These are phyloP conservation scores for Chymomyza procnemis DNA, from an alignment of 2,888 invertebrate genomes.

Conservation along the genomic window DNA sequence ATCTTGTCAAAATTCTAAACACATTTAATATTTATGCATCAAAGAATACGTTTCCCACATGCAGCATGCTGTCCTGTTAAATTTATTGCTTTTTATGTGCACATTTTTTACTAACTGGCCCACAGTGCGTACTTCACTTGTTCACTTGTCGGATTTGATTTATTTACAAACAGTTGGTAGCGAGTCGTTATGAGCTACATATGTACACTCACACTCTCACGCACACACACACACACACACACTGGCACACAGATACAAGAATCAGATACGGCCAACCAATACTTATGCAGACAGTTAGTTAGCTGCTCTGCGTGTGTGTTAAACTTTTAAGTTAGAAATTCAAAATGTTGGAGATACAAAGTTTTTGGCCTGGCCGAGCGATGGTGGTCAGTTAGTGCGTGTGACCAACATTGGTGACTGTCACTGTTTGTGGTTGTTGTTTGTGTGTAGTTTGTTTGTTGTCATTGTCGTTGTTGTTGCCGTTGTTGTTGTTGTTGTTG, in stretches of 20 bases:
- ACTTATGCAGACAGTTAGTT: neutral
- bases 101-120: slow-evolving; percentile 2
- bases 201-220: slow-evolving; percentile 37
- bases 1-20: no score
- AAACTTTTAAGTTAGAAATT: slow-evolving; percentile 52
- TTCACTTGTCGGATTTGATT: slow-evolving; percentile 39
- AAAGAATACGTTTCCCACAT: no score
- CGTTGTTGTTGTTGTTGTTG: slow-evolving; percentile 19
- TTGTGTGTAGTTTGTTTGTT: slow-evolving; percentile 13
- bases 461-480: neutral
- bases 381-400: neutral
- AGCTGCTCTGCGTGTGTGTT: neutral
- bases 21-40: no score
- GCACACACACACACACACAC: slow-evolving; percentile 35
- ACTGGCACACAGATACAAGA: neutral
- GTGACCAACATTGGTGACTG: slow-evolving; percentile 40
- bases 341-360: slow-evolving; percentile 40
- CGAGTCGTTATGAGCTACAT: slow-evolving; percentile 53
- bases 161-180: slow-evolving; percentile 56
- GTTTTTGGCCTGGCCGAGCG: slow-evolving; percentile 14
- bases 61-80: no score
- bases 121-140: slow-evolving; percentile 38
- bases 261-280: neutral
- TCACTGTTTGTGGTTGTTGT: slow-evolving; percentile 20
- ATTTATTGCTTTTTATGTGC: no score